Percentiles rank a stretch among this genome's conserved stretches.
phyloP scores from a whole-genome alignment of 2,888 invertebrate species.

The Ditylenchus weischeri region DNA sequence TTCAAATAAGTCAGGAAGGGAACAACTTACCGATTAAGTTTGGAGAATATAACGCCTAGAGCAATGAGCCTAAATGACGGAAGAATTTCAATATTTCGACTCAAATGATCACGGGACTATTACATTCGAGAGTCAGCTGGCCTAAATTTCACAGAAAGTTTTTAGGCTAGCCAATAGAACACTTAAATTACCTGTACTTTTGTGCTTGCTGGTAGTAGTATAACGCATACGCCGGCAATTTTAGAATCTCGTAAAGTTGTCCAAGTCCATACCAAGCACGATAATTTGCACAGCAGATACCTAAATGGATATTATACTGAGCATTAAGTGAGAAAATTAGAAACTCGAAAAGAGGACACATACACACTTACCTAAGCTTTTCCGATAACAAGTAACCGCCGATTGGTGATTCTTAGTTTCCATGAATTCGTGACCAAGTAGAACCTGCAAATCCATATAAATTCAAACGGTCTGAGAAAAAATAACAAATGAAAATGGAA shows the following conservation, averaged over 20 bases:
- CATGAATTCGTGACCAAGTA: slow-evolving; percentile 98
- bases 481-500: too few relatives aligned
- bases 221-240: slow-evolving; percentile 90
- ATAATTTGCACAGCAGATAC: slow-evolving; percentile 62
- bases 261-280: slow-evolving; percentile 98
- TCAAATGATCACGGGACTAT: neutral
- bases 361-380: slow-evolving; percentile 78
- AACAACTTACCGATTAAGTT: slow-evolving; percentile 70
- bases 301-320: slow-evolving; percentile 11
- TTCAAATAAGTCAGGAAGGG: too few relatives aligned
- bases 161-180: neutral
- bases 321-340: too few relatives aligned
- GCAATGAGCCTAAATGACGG: slow-evolving; percentile 69
- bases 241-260: slow-evolving; percentile 94
- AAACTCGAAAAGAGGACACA: too few relatives aligned
- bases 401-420: slow-evolving; percentile 96
- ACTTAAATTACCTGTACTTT: slow-evolving; percentile 59
- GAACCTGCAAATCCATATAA: slow-evolving; percentile 78
- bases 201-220: slow-evolving; percentile 83
- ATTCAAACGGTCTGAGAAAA: too few relatives aligned
- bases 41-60: slow-evolving; percentile 91
- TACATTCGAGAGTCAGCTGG: slow-evolving; percentile 93
- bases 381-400: slow-evolving; percentile 94
- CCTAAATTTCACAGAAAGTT: slow-evolving; percentile 64
- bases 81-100: neutral